A percentile compares a stretch with the other conserved stretches of the same genome.
Conservation (phyloP, 2,888 invertebrate genomes). For the Frankliniella intonsa region DNA sequence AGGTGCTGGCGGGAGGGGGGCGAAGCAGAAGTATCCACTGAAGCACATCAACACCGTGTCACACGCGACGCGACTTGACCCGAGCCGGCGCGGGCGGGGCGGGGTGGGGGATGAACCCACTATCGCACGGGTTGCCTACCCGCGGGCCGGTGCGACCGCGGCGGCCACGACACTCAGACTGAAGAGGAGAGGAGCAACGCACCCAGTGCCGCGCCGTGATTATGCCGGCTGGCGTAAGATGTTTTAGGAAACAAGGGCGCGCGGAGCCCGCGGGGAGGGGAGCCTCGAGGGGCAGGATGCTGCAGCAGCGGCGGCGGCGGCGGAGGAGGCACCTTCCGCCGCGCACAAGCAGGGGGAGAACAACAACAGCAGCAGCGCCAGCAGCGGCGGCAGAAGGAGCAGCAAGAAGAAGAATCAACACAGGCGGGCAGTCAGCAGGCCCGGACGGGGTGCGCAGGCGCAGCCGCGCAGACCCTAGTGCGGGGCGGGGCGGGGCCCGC, state of each 20-base stretch:
- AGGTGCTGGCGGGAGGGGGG: too few species aligned
- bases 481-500: neutral
- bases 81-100: neutral
- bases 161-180: neutral
- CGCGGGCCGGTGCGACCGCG: neutral
- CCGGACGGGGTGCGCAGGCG: too few species aligned
- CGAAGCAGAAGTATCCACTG: too few species aligned
- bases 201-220: neutral
- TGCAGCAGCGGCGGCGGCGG: neutral
- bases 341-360: neutral
- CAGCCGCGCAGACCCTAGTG: neutral
- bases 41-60: neutral
- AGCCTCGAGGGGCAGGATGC: constrained; percentile 6
- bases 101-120: neutral
- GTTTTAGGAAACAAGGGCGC: constrained; percentile 17
- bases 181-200: neutral
- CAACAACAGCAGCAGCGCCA: neutral
- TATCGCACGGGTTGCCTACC: neutral
- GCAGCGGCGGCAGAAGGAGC: neutral
- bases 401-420: neutral
- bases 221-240: constrained; percentile 24
- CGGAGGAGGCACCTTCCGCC: constrained; percentile 22
- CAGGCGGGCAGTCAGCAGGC: neutral
- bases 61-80: neutral
- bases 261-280: neutral